phyloP scores from a whole-genome alignment of 2,888 invertebrate species.

The Lycocerus yunnanus region DNA sequence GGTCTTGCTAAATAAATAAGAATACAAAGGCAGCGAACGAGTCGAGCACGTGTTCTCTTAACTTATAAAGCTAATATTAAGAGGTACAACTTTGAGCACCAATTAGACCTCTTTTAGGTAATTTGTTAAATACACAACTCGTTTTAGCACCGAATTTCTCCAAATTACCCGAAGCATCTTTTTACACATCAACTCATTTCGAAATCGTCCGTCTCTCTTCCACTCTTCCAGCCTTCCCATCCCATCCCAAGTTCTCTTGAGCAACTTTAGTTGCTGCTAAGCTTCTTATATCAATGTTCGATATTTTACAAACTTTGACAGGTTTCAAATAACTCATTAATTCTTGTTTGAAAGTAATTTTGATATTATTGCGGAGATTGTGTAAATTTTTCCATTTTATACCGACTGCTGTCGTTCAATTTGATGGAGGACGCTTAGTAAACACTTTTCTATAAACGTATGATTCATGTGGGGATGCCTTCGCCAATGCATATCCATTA shows the following conservation, averaged over 20 bases:
- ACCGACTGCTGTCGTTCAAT: not conserved
- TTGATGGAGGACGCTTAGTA: constrained; percentile 22
- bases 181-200: not conserved
- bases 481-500: constrained; percentile 14
- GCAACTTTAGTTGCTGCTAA: not conserved
- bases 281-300: not conserved
- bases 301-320: not conserved
- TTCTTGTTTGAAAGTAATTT: constrained; percentile 1
- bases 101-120: constrained; percentile 23
- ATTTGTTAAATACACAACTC: constrained; percentile 15
- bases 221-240: not conserved
- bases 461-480: constrained; percentile 17
- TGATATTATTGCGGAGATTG: not conserved
- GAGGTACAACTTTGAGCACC: constrained; percentile 16
- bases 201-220: not conserved
- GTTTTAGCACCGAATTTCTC: constrained; percentile 16
- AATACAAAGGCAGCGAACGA: not conserved
- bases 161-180: not conserved
- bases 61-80: constrained; percentile 16
- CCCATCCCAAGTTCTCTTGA: not conserved
- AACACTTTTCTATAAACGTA: constrained; percentile 13
- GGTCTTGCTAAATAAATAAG: constrained; percentile 5
- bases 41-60: constrained; percentile 11
- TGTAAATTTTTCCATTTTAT: not conserved
- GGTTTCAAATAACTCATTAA: not conserved